These are phyloP conservation scores for Amphilophus citrinellus DNA, from an alignment of 2,113 vertebrate genomes.

Conservation along the genomic window DNA sequence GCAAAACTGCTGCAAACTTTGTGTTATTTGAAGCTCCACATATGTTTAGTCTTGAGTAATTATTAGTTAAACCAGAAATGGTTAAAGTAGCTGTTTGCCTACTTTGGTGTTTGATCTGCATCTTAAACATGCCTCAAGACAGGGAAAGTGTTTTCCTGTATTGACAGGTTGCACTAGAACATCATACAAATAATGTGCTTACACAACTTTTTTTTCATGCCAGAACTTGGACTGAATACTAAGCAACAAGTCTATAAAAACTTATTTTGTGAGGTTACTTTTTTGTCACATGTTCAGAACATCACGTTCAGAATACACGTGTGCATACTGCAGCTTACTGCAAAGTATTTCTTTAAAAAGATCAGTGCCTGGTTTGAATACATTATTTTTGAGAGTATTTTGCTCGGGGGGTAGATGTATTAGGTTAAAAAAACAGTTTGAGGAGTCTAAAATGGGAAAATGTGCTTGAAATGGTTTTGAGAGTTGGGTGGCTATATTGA, in stretches of 20 bases:
- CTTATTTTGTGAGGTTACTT: not conserved
- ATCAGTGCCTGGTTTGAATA: not conserved
- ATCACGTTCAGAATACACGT: not conserved
- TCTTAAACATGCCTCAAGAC: not conserved
- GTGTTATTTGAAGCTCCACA: not conserved
- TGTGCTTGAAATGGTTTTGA: slow-evolving; percentile 1
- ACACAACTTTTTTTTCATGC: not conserved
- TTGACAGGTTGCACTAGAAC: not conserved
- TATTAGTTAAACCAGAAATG: not conserved
- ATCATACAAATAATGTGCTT: not conserved
- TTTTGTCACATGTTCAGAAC: not conserved
- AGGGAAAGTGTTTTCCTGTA: not conserved
- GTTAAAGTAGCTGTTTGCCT: not conserved
- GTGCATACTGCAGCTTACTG: not conserved
- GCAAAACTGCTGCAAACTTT: not conserved
- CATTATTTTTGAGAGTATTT: not conserved
- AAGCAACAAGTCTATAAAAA: not conserved
- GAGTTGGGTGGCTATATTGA: slow-evolving; percentile 30
- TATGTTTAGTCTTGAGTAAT: not conserved
- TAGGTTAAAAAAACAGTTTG: not conserved
- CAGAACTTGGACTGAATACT: not conserved
- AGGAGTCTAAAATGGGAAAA: slow-evolving; percentile 10
- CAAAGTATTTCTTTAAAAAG: not conserved
- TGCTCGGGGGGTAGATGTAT: not conserved
- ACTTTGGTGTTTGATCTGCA: not conserved